Evolutionary conservation across 2,113 vertebrate genomes (phyloP).

Genomic region (Leucopternis melanops): DNA sequence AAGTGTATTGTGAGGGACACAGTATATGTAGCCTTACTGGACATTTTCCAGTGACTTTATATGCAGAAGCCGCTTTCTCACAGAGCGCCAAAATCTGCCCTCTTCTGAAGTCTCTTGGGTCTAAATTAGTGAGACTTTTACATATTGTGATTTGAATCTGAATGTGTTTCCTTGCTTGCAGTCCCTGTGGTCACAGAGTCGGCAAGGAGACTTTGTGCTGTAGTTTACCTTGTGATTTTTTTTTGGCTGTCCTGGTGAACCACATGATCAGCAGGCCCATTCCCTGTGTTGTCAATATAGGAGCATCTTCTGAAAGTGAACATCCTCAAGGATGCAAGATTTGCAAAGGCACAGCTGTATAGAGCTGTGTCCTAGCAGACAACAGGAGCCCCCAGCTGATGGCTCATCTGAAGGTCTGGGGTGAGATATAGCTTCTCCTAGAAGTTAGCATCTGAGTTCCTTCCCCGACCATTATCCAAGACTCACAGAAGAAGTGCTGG

Average conservation of each 20-base stretch:
- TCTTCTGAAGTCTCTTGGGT: constrained; percentile 28
- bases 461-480: background rate
- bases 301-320: background rate
- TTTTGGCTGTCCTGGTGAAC: background rate
- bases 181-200: background rate
- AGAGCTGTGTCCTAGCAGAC: background rate
- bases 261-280: background rate
- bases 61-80: background rate
- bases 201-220: background rate
- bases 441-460: background rate
- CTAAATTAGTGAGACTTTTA: constrained; percentile 23
- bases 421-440: background rate
- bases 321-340: background rate
- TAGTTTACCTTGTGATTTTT: background rate
- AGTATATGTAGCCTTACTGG: background rate
- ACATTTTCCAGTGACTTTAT: background rate
- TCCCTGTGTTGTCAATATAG: background rate
- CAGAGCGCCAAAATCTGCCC: background rate
- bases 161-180: background rate
- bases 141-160: background rate
- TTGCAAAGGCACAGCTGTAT: background rate
- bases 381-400: background rate
- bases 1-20: background rate
- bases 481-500: background rate
- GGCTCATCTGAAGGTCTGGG: background rate